Base-by-base conservation (phyloP, 2,888 invertebrate genomes). In the Heliconius ethilla region DNA sequence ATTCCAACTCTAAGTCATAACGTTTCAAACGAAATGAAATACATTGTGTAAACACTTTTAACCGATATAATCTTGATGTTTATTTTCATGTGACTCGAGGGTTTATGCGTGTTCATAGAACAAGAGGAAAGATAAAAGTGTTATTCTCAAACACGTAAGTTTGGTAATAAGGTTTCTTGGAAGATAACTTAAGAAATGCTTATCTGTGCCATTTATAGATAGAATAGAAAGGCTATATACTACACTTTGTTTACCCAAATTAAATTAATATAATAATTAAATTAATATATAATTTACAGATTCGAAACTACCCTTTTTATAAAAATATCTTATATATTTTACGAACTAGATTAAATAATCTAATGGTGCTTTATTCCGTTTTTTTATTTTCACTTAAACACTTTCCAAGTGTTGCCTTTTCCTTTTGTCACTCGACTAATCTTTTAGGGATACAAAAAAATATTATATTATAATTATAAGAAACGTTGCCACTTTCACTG, bases 71-170 rank as follows among this genome's bases (percentile, higher is more conserved):
- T 51, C 72, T 72, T 27, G 18, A 66, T 72, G 70, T 72, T 51
- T 66, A 66, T 72, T 70, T 37, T 70, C 65, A 66, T 77, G 65
- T 70, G 76, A 69, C 40, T 63, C 45, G 81, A 82, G 45, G 65
- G 70, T 63, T 66, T 70, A 66, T 77, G 33, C 65, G 66, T 66
- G 5, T 51, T 63, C 70, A 72, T 73, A 78, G 65, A 72, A 67
- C 66, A 77, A 69, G 37, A 29, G 62, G 82, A 82, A 81, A 3
- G 40, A 63, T 45, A 9, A 74, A 45, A 74, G 63, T 63, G 63
- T 11, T 15, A 74, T 62, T n/a, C 4, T 62, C n/a, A 13, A 6
- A 27, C 27, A 63, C 3, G 11, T n/a, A 27, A 13, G 11, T 13
- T 25, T 25, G 10, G 27, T 63, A 63, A 63, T 25, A 62, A 11